phyloP scores from a whole-genome alignment of 2,797 vertebrate species.

The Petrocephalus schoutedeni region DNA sequence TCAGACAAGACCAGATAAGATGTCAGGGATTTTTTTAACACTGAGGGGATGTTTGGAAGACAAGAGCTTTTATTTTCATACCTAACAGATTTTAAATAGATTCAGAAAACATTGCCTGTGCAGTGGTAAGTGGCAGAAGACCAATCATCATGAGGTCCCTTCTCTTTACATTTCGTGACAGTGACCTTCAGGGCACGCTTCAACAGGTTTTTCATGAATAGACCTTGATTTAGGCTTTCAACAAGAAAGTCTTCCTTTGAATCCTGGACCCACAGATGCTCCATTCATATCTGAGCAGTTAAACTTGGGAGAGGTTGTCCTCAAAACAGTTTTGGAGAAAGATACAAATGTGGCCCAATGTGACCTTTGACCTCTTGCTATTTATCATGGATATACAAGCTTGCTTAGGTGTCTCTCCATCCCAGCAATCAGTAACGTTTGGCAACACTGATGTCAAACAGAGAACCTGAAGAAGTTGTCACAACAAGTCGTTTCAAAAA shows the following conservation, averaged over 20 bases:
- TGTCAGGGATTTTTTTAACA: background rate
- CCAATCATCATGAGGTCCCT: background rate
- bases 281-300: background rate
- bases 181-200: background rate
- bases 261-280: background rate
- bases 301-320: background rate
- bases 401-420: background rate
- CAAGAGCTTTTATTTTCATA: background rate
- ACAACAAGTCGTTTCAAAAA: background rate
- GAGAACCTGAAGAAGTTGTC: background rate
- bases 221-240: conserved; percentile 7
- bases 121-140: background rate
- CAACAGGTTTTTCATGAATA: conserved; percentile 3
- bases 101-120: background rate
- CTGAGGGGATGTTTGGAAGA: background rate
- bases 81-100: background rate
- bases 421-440: background rate
- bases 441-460: background rate
- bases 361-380: background rate
- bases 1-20: background rate
- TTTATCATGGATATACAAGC: background rate
- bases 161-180: background rate
- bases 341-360: background rate
- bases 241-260: background rate
- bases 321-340: conserved; percentile 11